phyloP scores from a whole-genome alignment of 2,113 vertebrate genomes.

The Pycnonotus jocosus region DNA sequence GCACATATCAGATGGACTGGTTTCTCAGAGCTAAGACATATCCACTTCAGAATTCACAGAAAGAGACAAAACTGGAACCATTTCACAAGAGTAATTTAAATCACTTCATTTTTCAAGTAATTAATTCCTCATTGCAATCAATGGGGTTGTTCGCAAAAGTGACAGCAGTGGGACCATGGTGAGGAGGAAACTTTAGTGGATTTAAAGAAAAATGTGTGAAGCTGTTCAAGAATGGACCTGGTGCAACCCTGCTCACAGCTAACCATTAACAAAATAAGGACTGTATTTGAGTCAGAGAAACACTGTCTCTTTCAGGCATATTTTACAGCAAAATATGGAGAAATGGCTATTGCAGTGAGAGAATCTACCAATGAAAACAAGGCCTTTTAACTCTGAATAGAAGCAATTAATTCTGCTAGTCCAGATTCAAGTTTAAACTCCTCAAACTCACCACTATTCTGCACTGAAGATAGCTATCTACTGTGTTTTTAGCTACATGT shows the following conservation, averaged over 20 bases:
- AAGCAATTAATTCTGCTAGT: not conserved
- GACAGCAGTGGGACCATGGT: not conserved
- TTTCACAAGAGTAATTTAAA: not conserved
- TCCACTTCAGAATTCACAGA: not conserved
- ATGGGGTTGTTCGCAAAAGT: not conserved
- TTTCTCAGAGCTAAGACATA: not conserved
- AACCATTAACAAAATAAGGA: not conserved
- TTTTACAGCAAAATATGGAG: not conserved
- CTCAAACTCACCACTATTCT: not conserved
- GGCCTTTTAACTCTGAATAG: not conserved
- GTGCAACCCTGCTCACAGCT: not conserved
- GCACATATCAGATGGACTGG: not conserved
- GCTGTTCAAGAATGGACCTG: not conserved
- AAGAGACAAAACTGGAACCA: not conserved
- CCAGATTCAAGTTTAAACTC: not conserved
- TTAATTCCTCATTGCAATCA: not conserved
- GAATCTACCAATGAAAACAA: not conserved
- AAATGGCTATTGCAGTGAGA: not conserved
- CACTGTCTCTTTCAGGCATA: not conserved
- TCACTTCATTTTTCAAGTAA: not conserved
- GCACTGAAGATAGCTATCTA: not conserved
- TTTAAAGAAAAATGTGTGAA: not conserved
- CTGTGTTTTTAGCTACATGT: not conserved
- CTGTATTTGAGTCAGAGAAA: not conserved
- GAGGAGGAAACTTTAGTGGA: not conserved